Base-by-base conservation (phyloP, 1,140 invertebrate genomes). In the Zaprionus tsacasi region DNA sequence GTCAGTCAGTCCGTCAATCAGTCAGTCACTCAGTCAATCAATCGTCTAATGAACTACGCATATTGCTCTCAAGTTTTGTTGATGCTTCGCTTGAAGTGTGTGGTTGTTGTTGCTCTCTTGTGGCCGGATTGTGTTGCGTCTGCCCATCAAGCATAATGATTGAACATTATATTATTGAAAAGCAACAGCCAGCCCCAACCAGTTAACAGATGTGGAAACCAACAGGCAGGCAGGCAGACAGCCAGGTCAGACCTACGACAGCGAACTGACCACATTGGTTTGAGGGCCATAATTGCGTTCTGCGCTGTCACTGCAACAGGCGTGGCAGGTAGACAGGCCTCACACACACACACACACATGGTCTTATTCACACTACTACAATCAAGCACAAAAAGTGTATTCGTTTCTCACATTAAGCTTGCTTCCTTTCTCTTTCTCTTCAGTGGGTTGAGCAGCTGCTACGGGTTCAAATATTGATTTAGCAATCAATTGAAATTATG, bases 131-230 rank as follows among this genome's bases (percentile, higher is more conserved):
- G 54, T 76, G 59, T 45, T 61, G 78, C 57, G 61, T 74, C 79
- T 82, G 82, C 73, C 85, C 85, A 82, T 89, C 78, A 79, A 78
- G 64, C 75, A 71, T 89, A 89, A 89, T 85, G 85, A 81, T 76
- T 85, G 45, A 61, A 76, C 76, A 78, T 78, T 65, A 78, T 78
- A 78, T 74, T 66, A 78, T 74, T 66, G 71, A 78, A 69, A 74
- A 78, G 61, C 78, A 70, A 69, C 57, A 81, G 38, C 63, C 25
- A 35, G 43, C n/a, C n/a, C n/a, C n/a, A n/a, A n/a, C 33, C 60
- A 43, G 38, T 45, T 38, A 43, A 43, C 45, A 68, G 75, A 11
- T 63, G 21, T 17, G 68, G 59, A 61, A 67, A 8, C 56, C 50
- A 63, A 66, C 70, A 79, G 82, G 57, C 79, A 79, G 82, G 57